Evolutionary conservation across 2,113 vertebrate species (phyloP).

Genomic region (Menura novaehollandiae): DNA sequence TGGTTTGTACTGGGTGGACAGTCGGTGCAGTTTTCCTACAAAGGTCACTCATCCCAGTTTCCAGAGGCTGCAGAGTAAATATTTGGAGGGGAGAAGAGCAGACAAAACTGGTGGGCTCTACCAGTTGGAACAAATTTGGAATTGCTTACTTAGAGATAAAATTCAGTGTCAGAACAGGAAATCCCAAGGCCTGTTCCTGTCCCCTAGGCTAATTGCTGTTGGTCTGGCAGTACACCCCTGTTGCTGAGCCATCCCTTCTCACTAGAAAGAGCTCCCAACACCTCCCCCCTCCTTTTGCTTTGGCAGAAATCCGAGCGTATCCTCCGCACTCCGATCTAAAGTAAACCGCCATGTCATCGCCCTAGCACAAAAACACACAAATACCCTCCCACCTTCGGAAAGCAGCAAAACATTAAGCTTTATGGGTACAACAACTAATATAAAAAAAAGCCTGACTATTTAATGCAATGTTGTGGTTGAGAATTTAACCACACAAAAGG

Average conservation of each 20-base stretch:
- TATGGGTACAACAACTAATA: conserved; percentile 33
- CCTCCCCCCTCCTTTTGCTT: not conserved
- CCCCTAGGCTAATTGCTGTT: not conserved
- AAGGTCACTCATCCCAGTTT: not conserved
- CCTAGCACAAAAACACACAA: conserved; percentile 2
- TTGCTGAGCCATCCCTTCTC: not conserved
- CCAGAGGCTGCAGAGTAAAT: not conserved
- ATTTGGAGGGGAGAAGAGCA: not conserved
- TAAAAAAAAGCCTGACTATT: not conserved
- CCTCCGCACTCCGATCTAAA: not conserved
- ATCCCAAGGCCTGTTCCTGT: not conserved
- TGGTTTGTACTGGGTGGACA: not conserved
- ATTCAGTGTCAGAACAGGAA: conserved; percentile 3
- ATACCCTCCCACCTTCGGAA: conserved; percentile 37
- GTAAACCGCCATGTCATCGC: conserved; percentile 36
- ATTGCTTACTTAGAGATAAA: not conserved
- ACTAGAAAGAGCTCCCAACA: not conserved
- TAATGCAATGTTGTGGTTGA: conserved; percentile 51
- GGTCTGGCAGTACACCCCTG: not conserved
- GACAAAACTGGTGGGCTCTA: not conserved
- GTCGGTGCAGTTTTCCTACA: not conserved
- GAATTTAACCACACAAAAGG: conserved; percentile 57
- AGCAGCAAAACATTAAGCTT: conserved; percentile 58
- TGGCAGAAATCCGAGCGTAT: conserved; percentile 16
- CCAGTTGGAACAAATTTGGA: not conserved